Conservation (phyloP, 2,113 vertebrate species). For the Cheilinus undulatus region DNA sequence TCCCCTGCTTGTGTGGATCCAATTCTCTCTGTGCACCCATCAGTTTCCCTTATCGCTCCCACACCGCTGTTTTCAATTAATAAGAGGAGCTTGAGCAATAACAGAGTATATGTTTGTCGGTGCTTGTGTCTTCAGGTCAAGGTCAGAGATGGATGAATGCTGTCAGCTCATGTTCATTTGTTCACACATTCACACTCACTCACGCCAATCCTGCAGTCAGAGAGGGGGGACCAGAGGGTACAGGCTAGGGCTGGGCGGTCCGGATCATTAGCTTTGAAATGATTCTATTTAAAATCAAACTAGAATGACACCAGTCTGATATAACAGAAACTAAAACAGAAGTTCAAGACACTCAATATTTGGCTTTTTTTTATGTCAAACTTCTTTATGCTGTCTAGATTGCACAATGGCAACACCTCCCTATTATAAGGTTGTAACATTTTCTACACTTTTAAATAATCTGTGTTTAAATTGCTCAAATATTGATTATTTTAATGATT, state of each 20-base stretch:
- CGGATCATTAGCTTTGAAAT: too few species aligned
- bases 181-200: conserved; percentile 23
- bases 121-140: conserved; percentile 46
- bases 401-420: too few species aligned
- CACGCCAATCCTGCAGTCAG: neutral
- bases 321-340: too few species aligned
- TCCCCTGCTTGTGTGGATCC: conserved; percentile 28
- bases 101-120: conserved; percentile 6
- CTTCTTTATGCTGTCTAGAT: too few species aligned
- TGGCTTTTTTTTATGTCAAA: too few species aligned
- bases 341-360: too few species aligned
- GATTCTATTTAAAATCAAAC: too few species aligned
- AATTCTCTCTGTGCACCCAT: conserved; percentile 12
- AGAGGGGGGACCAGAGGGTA: conserved; percentile 3
- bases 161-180: conserved; percentile 41
- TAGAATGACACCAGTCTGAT: too few species aligned
- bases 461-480: too few species aligned
- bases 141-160: conserved; percentile 44
- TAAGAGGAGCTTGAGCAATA: neutral
- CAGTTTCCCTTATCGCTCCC: conserved; percentile 25
- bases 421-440: too few species aligned
- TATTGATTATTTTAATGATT: too few species aligned
- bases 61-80: conserved; percentile 52
- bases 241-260: neutral
- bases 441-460: too few species aligned